Evolutionary conservation across 2,888 invertebrate genomes (phyloP).

Genomic region (Carterocephalus palaemon): DNA sequence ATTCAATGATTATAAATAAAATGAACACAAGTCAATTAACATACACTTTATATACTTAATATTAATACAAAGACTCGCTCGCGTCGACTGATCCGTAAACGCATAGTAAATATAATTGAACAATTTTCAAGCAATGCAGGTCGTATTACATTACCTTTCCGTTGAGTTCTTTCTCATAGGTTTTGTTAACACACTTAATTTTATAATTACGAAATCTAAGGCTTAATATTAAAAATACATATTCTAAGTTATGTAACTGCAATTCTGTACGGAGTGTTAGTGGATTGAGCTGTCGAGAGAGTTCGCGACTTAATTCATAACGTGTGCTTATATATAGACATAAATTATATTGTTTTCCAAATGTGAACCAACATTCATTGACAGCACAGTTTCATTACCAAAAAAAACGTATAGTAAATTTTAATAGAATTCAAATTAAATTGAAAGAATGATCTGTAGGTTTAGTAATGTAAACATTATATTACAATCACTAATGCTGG

Average conservation of each 20-base stretch:
- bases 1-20: slow-evolving; percentile 73
- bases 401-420: too few species aligned
- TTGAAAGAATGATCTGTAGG: too few species aligned
- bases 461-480: too few species aligned
- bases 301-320: slow-evolving; percentile 34
- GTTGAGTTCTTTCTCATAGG: slow-evolving; percentile 29
- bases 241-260: slow-evolving; percentile 19
- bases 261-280: slow-evolving; percentile 30
- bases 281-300: slow-evolving; percentile 39
- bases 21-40: slow-evolving; percentile 75
- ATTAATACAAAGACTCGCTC: slow-evolving; percentile 63
- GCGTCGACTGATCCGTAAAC: slow-evolving; percentile 17
- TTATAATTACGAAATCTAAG: slow-evolving; percentile 49
- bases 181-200: slow-evolving; percentile 45
- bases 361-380: slow-evolving; percentile 32
- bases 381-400: too few species aligned
- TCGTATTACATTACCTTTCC: slow-evolving; percentile 61
- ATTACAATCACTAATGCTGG: too few species aligned
- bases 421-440: too few species aligned
- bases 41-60: slow-evolving; percentile 78
- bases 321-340: slow-evolving; percentile 37
- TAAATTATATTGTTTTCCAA: slow-evolving; percentile 27
- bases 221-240: slow-evolving; percentile 37
- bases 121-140: slow-evolving; percentile 64
- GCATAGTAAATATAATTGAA: slow-evolving; percentile 34